Base-by-base conservation (phyloP, 1,140 invertebrate genomes). In the Drosophila santomea region DNA sequence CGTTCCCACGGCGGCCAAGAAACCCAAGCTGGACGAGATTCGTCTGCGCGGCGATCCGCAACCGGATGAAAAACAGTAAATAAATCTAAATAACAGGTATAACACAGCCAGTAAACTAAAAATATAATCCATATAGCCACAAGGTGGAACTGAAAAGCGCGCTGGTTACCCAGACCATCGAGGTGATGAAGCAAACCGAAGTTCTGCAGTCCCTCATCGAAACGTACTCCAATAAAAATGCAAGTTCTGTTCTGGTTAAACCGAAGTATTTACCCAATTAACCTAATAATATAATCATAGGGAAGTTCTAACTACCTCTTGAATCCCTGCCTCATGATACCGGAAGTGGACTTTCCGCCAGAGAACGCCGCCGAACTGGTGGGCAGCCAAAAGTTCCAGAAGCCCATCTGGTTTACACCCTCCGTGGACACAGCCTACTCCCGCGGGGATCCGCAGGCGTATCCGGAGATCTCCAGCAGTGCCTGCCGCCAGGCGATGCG, bases 171-270 rank as follows among this genome's bases (percentile, higher is more conserved):
- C 91, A 92, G 68, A 92, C 91, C 23, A 92, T 92, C 11, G 91
- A 92, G 64, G 91, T 92, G 55, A 92, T 92, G 91, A 92, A 92
- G 39, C 91, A 92, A 71, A 92, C 91, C 3, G 91, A 92, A 71
- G 73, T 92, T 69, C 54, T 92, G 15, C 91, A 92, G 52, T 91
- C 91, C 2, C 74, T 92, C 12, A 92, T 92, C 35, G 91, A 92
- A 45, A 92, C 91, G 0, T 92, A 92, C 44, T 91, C 91, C 0
- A 92, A 86, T 39, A 92, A 92, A 64, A 91, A 92, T 47, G 91
- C 89, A 80, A 68, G 82, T 57, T 8, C 0, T 1, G 2, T 4
- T n/a, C 0, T 2, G 1, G 0, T 8, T 5, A 12, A 39, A 12
- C 38, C 38, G 8, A 8, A 10, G 32, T 32, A 32, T 10, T 32